Evolutionary conservation across 2,797 vertebrate species (phyloP), one percentile per base, ranked within the genome.

Genomic region (Anolis apletophallus): DNA sequence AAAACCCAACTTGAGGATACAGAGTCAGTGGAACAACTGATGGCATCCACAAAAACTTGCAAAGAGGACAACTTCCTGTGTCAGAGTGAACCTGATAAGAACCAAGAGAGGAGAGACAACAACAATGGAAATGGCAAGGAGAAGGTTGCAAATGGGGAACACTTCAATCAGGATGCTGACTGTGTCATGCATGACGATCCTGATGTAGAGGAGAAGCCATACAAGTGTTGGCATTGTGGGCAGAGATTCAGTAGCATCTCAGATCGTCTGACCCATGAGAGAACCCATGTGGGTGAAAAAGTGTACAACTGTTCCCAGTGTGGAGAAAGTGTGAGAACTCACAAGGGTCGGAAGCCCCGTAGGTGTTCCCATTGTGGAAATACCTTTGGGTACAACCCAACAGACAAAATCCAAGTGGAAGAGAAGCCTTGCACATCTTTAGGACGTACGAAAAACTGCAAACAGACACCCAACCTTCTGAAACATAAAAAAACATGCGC

Each of bases 241-340:
- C 61, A 64, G 12, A 64, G 61, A 26, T 64, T 64, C 61, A 64
- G 26, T 64, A 64, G 61, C 26, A 64, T 26, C 61, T 64, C 61
- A 64, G 29, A 11, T 64, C 61, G 26, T 32, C 0, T 81, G 69
- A 46, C 52, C 8, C 89, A 90, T 1, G 80, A 81, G 50, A 77
- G 52, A 21, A 80, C 40, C 23, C 86, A 87, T 8, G 81, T 83
- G 3, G 81, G 80, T 2, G 86, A 87, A 54, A 83, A 79, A 79
- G 69, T 87, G 12, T 87, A 77, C 34, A 78, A 67, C 16, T 87
- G 86, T 26, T 61, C 74, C 23, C 40, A 52, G 55, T 87, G 86
- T 64, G 86, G 86, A 54, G 75, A 87, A 64, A 83, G 40, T 4
- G 74, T 83, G 81, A 79, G 80, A 55, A 72, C 54, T 74, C 86